Evolutionary conservation across 2,113 vertebrate species (phyloP).

Genomic region (Nymphicus hollandicus): DNA sequence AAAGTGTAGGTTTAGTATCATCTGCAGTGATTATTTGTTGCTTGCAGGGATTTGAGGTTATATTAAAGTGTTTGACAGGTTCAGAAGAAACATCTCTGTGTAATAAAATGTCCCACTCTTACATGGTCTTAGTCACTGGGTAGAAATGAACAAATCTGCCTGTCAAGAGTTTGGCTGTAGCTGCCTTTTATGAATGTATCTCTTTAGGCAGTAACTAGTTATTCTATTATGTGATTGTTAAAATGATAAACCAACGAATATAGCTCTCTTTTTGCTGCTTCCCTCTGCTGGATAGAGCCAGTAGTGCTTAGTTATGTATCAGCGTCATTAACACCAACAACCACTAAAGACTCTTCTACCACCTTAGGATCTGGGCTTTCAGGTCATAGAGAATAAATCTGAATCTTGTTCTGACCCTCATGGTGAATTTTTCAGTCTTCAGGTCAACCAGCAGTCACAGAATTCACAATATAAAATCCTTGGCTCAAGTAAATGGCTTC

Average conservation of each 20-base stretch:
- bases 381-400: background rate
- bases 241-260: background rate
- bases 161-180: background rate
- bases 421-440: background rate
- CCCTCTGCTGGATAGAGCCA: slow-evolving; percentile 52
- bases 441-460: background rate
- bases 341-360: background rate
- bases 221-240: background rate
- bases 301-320: background rate
- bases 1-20: slow-evolving; percentile 66
- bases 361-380: background rate
- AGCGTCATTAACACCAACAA: background rate
- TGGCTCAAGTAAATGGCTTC: background rate
- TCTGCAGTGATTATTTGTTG: slow-evolving; percentile 60
- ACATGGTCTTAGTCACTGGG: background rate
- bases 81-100: slow-evolving; percentile 4
- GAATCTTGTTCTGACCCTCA: background rate
- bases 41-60: background rate
- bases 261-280: slow-evolving; percentile 45
- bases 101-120: background rate
- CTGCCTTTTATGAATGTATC: background rate
- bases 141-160: background rate
- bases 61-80: background rate
- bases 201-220: background rate
- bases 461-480: background rate